Evolutionary conservation across 2,797 vertebrate genomes (phyloP).

Genomic region (Lycodopsis pacificus): DNA sequence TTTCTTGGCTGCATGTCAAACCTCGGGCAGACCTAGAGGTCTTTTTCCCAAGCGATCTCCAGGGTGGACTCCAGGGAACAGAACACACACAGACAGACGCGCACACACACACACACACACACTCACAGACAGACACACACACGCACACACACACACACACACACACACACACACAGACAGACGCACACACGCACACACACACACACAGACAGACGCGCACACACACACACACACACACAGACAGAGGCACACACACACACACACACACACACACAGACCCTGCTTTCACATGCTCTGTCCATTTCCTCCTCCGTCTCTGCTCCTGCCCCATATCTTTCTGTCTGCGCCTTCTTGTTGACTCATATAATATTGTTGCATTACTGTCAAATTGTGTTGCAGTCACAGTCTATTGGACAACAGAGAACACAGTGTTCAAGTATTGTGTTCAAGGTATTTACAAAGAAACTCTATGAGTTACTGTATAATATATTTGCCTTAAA

Average conservation of each 20-base stretch:
- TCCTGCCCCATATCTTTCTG: conserved; percentile 64
- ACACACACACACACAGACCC: conserved; percentile 52
- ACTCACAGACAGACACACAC: too few species aligned
- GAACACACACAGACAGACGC: conserved; percentile 7
- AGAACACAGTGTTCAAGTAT: conserved; percentile 61
- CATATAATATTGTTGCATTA: conserved; percentile 40
- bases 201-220: conserved; percentile 58
- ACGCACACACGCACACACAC: conserved; percentile 31
- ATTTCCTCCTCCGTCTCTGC: conserved; percentile 65
- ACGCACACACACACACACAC: conserved; percentile 65
- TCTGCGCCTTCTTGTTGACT: conserved; percentile 70
- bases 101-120: background rate
- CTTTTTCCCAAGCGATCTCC: conserved; percentile 94
- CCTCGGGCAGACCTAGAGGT: conserved; percentile 93
- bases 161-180: conserved; percentile 62
- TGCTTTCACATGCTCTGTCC: conserved; percentile 69
- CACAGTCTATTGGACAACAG: conserved; percentile 42
- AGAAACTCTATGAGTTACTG: background rate
- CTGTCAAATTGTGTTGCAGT: conserved; percentile 35
- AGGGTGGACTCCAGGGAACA: conserved; percentile 77
- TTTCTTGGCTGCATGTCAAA: conserved; percentile 93
- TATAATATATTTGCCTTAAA: background rate
- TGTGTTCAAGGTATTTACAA: conserved; percentile 22
- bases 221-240: conserved; percentile 34
- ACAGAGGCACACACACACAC: conserved; percentile 62